Evolutionary conservation across 2,888 invertebrate species (phyloP), one percentile per base, ranked within the genome.

Genomic region (Tetragonula carbonaria): DNA sequence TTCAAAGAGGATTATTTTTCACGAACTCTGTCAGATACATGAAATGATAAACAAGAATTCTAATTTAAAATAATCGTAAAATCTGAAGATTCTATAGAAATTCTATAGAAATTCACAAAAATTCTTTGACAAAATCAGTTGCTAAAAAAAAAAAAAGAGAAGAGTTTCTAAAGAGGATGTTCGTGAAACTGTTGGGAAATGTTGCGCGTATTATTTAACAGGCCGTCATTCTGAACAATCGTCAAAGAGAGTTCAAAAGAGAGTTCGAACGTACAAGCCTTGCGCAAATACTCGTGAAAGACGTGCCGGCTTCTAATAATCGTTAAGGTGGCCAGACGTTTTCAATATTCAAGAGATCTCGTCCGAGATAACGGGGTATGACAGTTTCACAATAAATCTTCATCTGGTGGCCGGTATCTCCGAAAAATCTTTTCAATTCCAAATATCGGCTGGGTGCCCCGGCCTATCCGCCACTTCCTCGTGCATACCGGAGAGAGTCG

Each of bases 391-490:
- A 66, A 86, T 86, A 86, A 85, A 86, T 86, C 85, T 76, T 76
- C 80, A 74, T 85, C 85, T 45, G 45, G 85, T 59, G 53, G 45
- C 16, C 59, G 62, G 66, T 85, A 85, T 85, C 85, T 33, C 66
- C 80, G 85, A 85, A 86, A 85, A 81, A 86, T 86, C 85, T 86
- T 79, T 79, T 79, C 86, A 70, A 81, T 86, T 76, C 86, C 73
- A 74, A 81, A 78, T 85, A 86, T 86, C 86, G 68, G 71, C 74
- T 80, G 73, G 79, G 68, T 78, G 80, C 78, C 78, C 74, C 55
- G 70, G 62, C 78, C 75, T 67, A 33, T 76, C 71, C 71, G 66
- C 70, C 84, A 67, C 80, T 70, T 67, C 76, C 68, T 68, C 62
- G 45, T 51, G 57, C 73, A 82, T 73, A 68, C 77, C 73, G 74